These are phyloP conservation scores for Drosophila mettleri DNA, from an alignment of 2,888 invertebrate species.

Conservation along the genomic window DNA sequence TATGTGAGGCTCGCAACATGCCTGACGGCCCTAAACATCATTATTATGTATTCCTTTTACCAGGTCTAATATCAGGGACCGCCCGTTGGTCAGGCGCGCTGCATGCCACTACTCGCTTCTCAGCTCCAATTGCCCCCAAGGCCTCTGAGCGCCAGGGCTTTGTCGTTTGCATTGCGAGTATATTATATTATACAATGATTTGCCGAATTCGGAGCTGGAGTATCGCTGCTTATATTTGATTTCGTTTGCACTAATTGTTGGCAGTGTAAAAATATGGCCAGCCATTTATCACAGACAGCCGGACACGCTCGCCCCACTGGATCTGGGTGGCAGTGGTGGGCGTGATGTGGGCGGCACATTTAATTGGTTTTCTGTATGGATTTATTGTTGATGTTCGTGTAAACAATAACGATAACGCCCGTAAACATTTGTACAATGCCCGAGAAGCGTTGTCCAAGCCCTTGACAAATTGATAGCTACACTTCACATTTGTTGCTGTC, in stretches of 20 bases:
- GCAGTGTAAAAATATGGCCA: constrained; percentile 64
- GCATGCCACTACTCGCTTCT: not conserved
- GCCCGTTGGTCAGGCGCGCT: constrained; percentile 13
- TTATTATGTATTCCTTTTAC: constrained; percentile 63
- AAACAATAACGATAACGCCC: constrained; percentile 68
- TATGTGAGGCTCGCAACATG: constrained; percentile 37
- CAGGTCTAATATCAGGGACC: constrained; percentile 28
- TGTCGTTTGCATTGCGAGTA: constrained; percentile 37
- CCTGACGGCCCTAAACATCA: constrained; percentile 63
- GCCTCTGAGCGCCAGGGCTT: not conserved
- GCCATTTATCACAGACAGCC: constrained; percentile 67
- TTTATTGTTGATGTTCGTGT: constrained; percentile 64
- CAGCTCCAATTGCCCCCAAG: not conserved
- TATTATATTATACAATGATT: constrained; percentile 55
- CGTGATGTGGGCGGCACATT: constrained; percentile 18
- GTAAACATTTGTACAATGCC: constrained; percentile 56
- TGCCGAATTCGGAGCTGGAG: constrained; percentile 29
- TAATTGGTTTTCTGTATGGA: constrained; percentile 55
- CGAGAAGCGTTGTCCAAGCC: constrained; percentile 11
- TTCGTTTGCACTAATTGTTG: constrained; percentile 74
- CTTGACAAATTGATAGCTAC: constrained; percentile 18
- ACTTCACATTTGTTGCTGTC: constrained; percentile 23
- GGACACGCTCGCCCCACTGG: constrained; percentile 21
- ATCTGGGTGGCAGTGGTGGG: not conserved
- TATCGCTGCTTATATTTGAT: constrained; percentile 68